Evolutionary conservation across 2,797 vertebrate species (phyloP), one percentile per base, ranked within the genome.

Genomic region (Chrysocyon brachyurus): DNA sequence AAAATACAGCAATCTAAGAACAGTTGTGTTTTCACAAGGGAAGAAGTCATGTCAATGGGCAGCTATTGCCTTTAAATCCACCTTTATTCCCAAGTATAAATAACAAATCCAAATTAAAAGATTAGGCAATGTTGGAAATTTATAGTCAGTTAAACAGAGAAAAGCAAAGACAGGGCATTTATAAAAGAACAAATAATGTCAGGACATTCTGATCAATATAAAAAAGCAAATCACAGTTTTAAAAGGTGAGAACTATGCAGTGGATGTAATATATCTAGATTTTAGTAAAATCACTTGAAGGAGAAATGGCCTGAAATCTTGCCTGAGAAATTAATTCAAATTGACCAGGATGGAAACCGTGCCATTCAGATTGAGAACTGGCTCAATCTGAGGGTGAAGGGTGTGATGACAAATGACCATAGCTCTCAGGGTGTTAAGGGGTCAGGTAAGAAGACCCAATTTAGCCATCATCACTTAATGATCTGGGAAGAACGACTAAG

Each of bases 261-360:
- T 87, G 90, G 90, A 68, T 98, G 40, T 97, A 96, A 98, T 97
- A 96, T 83, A 97, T 97, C 97, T 97, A 96, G 96, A 97, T 88
- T 98, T 98, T 96, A 98, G 28, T 97, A 66, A 97, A 92, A 97
- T 96, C 68, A 83, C 66, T 97, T 49, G 22, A 97, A 96, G 78
- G 84, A 93, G 87, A 97, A 95, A 93, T 79, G 75, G 90, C 97
- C 94, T 96, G 96, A 98, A 98, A 98, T 98, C 94, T 98, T 94
- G 72, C 85, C 97, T 93, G 94, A 81, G 96, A 98, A 98, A 95
- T 96, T 95, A 98, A 98, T 98, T 98, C 96, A 97, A 94, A 97
- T 96, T 98, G 98, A 97, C 94, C 92, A 79, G 95, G 89, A 87
- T 83, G 40, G 56, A 91, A 95, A 86, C 52, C 2, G 0, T 97